A percentile compares a stretch with the other conserved stretches of the same genome.
Conservation (phyloP, 2,797 vertebrate genomes). For the Sebastolobus alascanus region DNA sequence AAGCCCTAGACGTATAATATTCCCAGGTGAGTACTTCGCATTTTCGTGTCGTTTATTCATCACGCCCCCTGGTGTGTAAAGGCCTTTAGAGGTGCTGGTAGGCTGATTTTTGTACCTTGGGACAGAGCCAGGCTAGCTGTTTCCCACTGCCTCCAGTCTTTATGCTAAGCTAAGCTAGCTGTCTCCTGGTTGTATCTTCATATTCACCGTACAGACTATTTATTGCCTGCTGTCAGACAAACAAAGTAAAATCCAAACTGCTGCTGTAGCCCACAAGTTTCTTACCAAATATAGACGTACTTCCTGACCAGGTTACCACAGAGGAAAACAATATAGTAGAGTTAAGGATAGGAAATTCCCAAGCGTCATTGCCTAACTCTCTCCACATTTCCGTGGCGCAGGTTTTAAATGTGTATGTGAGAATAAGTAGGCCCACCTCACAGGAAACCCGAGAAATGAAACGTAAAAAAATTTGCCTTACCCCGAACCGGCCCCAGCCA, state of each 20-base stretch:
- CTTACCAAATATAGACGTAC: conserved; percentile 55
- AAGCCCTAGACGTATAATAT: no score
- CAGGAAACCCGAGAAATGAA: conserved; percentile 76
- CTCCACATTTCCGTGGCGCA: conserved; percentile 69
- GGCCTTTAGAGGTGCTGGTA: no score
- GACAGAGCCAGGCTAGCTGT: background rate
- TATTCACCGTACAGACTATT: background rate
- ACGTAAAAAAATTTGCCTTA: conserved; percentile 65
- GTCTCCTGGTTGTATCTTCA: background rate
- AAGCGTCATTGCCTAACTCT: conserved; percentile 50
- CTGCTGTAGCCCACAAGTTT: conserved; percentile 37
- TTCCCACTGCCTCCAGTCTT: background rate
- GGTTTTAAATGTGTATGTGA: conserved; percentile 67
- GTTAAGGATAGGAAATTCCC: conserved; percentile 57
- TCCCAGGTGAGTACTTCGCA: rapidly evolving
- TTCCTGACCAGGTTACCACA: conserved; percentile 64
- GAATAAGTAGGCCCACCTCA: conserved; percentile 65
- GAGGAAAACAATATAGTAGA: conserved; percentile 73
- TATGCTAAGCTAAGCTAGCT: background rate
- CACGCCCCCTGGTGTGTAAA: rapidly evolving
- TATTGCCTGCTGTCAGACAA: conserved; percentile 31
- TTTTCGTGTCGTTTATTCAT: no score
- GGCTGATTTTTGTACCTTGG: background rate
- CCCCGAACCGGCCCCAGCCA: conserved; percentile 67
- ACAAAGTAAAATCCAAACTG: conserved; percentile 33